Conservation (phyloP, 2,797 vertebrate genomes). For the Myiothlypis chrysogaster region DNA sequence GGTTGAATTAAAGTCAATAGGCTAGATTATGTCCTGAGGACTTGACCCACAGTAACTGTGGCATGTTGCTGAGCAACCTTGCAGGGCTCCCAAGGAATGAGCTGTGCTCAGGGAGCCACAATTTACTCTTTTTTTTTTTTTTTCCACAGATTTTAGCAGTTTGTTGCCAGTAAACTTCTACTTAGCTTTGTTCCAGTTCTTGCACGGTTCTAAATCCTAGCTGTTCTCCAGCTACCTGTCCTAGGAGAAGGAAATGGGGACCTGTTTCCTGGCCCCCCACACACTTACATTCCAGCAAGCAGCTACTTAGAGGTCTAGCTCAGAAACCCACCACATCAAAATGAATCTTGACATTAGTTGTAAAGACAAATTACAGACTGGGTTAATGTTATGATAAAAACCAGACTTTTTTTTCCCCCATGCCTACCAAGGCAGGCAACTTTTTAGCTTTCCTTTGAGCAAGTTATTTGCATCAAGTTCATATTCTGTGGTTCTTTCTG, state of each 20-base stretch:
- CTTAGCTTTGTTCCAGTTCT: neutral
- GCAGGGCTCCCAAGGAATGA: neutral
- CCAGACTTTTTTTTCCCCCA: accelerated
- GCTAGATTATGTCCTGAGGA: constrained; percentile 47
- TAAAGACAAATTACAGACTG: neutral
- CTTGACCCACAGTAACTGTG: constrained; percentile 43
- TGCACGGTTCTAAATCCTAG: neutral
- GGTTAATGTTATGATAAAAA: neutral
- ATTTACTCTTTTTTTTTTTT: neutral
- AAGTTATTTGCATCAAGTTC: constrained; percentile 31
- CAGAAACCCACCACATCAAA: neutral
- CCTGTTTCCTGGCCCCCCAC: accelerated
- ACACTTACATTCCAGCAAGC: neutral
- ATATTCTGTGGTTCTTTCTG: constrained; percentile 40
- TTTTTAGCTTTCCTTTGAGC: neutral
- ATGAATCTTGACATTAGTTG: neutral
- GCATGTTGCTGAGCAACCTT: constrained; percentile 44
- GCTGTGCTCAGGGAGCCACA: neutral
- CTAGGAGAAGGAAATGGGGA: neutral
- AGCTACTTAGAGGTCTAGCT: neutral
- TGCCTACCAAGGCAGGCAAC: neutral
- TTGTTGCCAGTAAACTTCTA: neutral
- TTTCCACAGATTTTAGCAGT: neutral
- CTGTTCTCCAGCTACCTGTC: neutral
- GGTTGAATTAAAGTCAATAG: constrained; percentile 45